Base-by-base conservation (phyloP, 1,140 invertebrate species). In the Cyphomyrmex costatus region DNA sequence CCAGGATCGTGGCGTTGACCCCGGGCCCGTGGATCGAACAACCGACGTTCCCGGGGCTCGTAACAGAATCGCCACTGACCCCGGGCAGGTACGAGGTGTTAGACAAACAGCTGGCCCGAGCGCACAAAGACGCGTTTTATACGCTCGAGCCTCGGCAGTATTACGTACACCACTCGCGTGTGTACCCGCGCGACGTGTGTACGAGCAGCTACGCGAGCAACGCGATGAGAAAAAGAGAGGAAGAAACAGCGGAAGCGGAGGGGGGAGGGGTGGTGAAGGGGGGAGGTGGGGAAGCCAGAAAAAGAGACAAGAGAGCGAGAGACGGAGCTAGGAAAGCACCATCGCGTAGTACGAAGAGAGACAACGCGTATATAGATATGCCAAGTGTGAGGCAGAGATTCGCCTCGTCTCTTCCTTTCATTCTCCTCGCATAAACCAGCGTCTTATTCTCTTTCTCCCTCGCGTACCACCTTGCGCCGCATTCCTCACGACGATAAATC, bases 1-100 rank as follows among this genome's bases (percentile, higher is more conserved):
- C 58, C 58, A 46, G 42, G 33, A 74, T 68, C 46, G 58, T 82
- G 87, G 84, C 87, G 76, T 87, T 90, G 87, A 91, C 89, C 89
- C 42, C 79, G 24, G 74, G 30, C 56, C 51, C 86, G 51, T 79
- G 89, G 61, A 91, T 91, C 89, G 84, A 91, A 90, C 83, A 70
- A 71, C 53, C 51, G 42, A 73, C 77, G 88, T 90, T 86, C 79
- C 77, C 65, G 87, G 68, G 86, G 58, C 89, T 91, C 86, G 91
- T 92, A 92, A 92, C 88, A 92, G 88, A 92, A 92, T 91, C 84
- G 88, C 88, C 87, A 84, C 92, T 92, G 91, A 91, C 90, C 90
- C 87, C 89, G 65, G 84, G 65, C 85, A 91, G 90, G 86, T 90
- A 91, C 89, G 88, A 91, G 87, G 88, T 88, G 86, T 91, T 90